Percentiles rank a stretch among this genome's conserved stretches.
phyloP scores from a whole-genome alignment of 2,113 vertebrate genomes.

The Hassar affinis region DNA sequence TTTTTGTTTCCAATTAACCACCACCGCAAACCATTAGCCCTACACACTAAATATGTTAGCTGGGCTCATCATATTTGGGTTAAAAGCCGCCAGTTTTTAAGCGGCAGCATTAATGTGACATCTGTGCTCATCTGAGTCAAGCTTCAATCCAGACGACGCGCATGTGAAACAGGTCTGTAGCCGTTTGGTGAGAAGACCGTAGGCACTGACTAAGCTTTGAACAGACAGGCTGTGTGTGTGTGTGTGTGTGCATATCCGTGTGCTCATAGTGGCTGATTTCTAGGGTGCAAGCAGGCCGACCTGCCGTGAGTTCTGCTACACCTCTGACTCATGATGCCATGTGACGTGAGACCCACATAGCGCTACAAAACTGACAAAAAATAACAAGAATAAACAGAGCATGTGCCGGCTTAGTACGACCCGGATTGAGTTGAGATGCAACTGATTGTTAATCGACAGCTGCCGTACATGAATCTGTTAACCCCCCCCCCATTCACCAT shows the following conservation, averaged over 20 bases:
- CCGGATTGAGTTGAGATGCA: slow-evolving; percentile 4
- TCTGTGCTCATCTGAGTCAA: slow-evolving; percentile 28
- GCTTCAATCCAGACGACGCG: slow-evolving; percentile 33
- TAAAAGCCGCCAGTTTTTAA: slow-evolving; percentile 8
- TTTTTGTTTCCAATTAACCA: slow-evolving; percentile 32
- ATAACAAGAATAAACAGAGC: not conserved
- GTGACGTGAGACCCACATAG: slow-evolving; percentile 32
- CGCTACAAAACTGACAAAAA: not conserved
- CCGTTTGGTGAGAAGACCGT: slow-evolving; percentile 31
- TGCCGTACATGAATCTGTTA: slow-evolving; percentile 73
- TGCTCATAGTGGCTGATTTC: slow-evolving; percentile 34
- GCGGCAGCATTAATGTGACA: slow-evolving; percentile 23
- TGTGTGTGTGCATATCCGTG: slow-evolving; percentile 1
- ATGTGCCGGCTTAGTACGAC: not conserved
- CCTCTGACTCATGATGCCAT: slow-evolving; percentile 37
- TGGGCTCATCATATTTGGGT: slow-evolving; percentile 15
- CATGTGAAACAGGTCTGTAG: slow-evolving; percentile 31
- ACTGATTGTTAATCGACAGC: slow-evolving; percentile 15
- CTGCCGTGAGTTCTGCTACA: slow-evolving; percentile 42
- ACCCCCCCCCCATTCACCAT: slow-evolving; percentile 64
- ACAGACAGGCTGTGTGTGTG: slow-evolving; percentile 35
- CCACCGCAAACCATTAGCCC: slow-evolving; percentile 5
- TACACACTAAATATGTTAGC: slow-evolving; percentile 21
- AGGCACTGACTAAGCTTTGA: slow-evolving; percentile 37
- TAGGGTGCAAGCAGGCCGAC: slow-evolving; percentile 37